Base-by-base conservation (phyloP, 2,888 invertebrate genomes). In the Xestia xanthographa region DNA sequence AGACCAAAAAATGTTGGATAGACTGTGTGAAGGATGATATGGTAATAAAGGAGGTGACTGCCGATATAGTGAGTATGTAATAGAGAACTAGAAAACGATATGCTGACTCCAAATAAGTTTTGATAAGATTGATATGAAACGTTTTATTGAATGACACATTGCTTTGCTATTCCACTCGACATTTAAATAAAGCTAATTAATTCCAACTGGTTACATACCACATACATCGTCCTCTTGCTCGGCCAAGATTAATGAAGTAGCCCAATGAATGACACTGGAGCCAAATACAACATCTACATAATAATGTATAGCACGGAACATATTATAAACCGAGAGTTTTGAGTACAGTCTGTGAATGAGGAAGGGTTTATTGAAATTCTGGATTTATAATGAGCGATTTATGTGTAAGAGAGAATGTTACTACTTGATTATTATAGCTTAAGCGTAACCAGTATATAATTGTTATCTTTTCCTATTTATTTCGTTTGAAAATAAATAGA, bases 211-310 rank as follows among this genome's bases (percentile, higher is more conserved):
- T 38, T 41, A 22, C 69, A 62, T 87, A 0, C 20, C 5, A 12
- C 70, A 86, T 84, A 20, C 12, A 72, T 12, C 81, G 38, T 83
- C 84, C 87, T 81, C 84, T 80, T 53, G 56, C 38, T 43, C 45
- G 50, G 63, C 72, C 72, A 82, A 80, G 87, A 88, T 81, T 86
- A 87, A 87, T 87, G 87, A 87, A 87, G 77, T 81, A 69, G 34
- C 75, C 56, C 67, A 77, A 69, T 85, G 85, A 87, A 84, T 86
- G 88, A 76, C 86, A 83, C 69, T 76, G 34, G 2, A 85, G 56
- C 72, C 74, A 80, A 78, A 86, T 62, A 79, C 71, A 83, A 73
- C 62, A 76, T 77, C 20, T 50, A 72, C 70, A 80, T 65, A 79
- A 77, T 77, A 29, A 29, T 41, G 63, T 38, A 53, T 62, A 45